Evolutionary conservation across 2,888 invertebrate species (phyloP).

Genomic region (Glaucopsyche alexis): DNA sequence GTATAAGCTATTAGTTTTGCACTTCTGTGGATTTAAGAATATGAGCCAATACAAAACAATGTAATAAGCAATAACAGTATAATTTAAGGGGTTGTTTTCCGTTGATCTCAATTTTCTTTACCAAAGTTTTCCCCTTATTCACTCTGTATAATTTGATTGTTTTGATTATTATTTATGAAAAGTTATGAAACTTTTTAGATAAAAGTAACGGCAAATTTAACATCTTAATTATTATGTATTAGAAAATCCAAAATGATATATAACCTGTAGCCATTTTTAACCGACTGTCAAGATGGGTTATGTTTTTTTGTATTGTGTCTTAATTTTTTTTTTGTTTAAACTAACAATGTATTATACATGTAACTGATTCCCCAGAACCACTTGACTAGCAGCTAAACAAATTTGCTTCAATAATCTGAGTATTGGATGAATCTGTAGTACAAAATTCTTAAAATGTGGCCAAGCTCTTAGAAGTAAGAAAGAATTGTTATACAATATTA

Average conservation of each 20-base stretch:
- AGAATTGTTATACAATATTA: constrained; percentile 61
- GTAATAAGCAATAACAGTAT: background rate
- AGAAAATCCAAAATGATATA: background rate
- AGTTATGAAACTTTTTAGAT: background rate
- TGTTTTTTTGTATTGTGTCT: too few relatives aligned
- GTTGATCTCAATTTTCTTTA: constrained; percentile 11
- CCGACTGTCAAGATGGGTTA: too few relatives aligned
- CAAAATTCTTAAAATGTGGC: constrained; percentile 51
- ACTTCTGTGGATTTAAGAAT: background rate
- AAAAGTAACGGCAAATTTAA: constrained; percentile 1
- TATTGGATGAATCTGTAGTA: constrained; percentile 61
- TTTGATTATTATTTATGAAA: background rate
- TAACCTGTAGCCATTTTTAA: background rate
- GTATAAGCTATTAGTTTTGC: constrained; percentile 11
- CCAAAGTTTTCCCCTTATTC: background rate
- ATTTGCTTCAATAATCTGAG: constrained; percentile 25
- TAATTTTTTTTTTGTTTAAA: background rate
- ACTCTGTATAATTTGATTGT: background rate
- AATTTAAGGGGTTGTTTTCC: background rate
- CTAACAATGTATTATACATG: background rate
- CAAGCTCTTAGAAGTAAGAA: constrained; percentile 58
- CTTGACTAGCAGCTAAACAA: constrained; percentile 1
- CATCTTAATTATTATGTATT: background rate
- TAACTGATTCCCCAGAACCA: background rate
- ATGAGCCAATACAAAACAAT: background rate